Conservation (phyloP, 2,113 vertebrate species). For the Pachycephala philippinensis region DNA sequence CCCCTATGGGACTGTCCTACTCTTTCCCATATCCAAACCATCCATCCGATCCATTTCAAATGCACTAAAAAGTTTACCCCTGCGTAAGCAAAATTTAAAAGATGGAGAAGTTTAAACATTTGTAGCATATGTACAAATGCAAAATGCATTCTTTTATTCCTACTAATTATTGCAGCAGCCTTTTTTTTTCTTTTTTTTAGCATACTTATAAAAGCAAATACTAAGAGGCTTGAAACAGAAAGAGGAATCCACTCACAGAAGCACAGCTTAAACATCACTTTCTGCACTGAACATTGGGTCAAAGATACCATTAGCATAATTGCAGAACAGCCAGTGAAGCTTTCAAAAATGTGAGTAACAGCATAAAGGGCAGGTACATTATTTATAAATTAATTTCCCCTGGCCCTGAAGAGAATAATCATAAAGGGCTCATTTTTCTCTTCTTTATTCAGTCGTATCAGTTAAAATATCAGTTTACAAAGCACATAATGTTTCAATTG, state of each 20-base stretch:
- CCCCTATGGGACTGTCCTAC: background rate
- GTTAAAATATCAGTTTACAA: background rate
- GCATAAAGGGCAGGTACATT: background rate
- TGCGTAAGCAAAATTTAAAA: background rate
- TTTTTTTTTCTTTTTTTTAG: background rate
- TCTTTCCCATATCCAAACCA: background rate
- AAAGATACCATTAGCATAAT: background rate
- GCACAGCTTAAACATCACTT: background rate
- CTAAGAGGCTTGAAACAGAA: background rate
- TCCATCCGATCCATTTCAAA: background rate
- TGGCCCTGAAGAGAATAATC: background rate
- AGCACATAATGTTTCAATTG: background rate
- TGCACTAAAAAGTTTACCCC: background rate
- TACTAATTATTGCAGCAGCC: background rate
- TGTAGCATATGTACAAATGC: background rate
- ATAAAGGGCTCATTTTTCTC: background rate
- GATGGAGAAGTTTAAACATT: background rate
- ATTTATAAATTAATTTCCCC: constrained; percentile 14
- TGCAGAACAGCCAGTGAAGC: background rate
- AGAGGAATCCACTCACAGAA: background rate
- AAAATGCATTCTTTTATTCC: background rate
- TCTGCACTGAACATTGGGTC: background rate
- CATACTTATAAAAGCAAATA: background rate
- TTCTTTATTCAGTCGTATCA: background rate
- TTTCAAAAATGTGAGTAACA: background rate